Evolutionary conservation across 2,797 vertebrate species (phyloP).

Genomic region (Labroides dimidiatus): DNA sequence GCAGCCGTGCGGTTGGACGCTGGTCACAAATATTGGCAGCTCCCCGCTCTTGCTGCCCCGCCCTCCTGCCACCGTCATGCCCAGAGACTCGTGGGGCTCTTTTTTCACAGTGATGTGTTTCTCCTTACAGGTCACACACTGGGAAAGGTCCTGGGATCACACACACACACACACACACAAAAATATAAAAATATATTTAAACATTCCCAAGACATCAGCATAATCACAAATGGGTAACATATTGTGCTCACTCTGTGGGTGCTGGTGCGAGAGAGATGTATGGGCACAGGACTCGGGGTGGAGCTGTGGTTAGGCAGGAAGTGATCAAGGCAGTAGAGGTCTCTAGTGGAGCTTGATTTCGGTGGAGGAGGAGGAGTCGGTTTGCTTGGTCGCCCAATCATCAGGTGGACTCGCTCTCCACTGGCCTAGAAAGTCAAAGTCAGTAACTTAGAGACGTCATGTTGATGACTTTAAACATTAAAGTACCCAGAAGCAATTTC

Average conservation of each 20-base stretch:
- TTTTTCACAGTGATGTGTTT: conserved; percentile 98
- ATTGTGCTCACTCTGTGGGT: conserved; percentile 90
- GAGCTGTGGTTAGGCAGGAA: conserved; percentile 85
- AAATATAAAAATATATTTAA: background rate
- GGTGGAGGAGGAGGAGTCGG: conserved; percentile 80
- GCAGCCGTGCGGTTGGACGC: conserved; percentile 96
- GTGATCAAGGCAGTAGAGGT: conserved; percentile 89
- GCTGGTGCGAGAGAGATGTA: conserved; percentile 88
- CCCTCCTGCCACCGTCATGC: conserved; percentile 98
- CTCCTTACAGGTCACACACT: conserved; percentile 96
- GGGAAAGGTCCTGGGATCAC: conserved; percentile 90
- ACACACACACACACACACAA: conserved; percentile 15
- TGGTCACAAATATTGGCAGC: conserved; percentile 98
- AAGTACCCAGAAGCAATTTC: background rate
- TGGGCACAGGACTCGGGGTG: conserved; percentile 89
- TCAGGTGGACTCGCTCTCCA: conserved; percentile 93
- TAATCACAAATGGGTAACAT: background rate
- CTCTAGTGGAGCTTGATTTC: conserved; percentile 88
- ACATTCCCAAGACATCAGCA: background rate
- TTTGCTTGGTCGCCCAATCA: conserved; percentile 91
- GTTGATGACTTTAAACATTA: background rate
- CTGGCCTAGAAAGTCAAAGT: conserved; percentile 86
- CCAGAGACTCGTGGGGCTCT: conserved; percentile 95
- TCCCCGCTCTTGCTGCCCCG: conserved; percentile 97
- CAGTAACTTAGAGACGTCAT: background rate